Evolutionary conservation across 1,140 invertebrate species (phyloP).

Genomic region (Drosophila cardini): DNA sequence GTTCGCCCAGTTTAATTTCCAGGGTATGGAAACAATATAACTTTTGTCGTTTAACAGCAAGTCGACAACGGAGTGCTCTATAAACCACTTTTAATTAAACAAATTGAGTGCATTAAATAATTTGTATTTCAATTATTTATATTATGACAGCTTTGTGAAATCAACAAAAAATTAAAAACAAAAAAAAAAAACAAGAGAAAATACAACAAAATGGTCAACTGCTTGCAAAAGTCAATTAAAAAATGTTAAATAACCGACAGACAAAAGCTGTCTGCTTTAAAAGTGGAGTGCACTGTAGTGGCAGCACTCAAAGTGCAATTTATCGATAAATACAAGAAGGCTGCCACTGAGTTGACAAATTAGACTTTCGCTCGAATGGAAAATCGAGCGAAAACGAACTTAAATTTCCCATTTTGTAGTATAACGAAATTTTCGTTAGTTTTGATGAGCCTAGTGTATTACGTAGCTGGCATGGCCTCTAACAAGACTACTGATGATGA

Average conservation of each 20-base stretch:
- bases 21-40: slow-evolving; percentile 32
- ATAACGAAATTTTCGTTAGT: slow-evolving; percentile 10
- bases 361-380: neutral
- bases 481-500: slow-evolving; percentile 4
- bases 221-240: neutral
- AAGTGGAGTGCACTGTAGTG: neutral
- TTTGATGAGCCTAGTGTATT: slow-evolving; percentile 15
- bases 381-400: neutral
- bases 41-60: neutral
- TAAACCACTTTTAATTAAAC: slow-evolving; percentile 15
- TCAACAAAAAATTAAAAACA: neutral
- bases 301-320: neutral
- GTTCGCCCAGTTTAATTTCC: neutral
- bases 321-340: neutral
- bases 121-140: slow-evolving; percentile 1
- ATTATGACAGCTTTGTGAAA: neutral
- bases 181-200: neutral
- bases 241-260: neutral
- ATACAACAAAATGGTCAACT: neutral
- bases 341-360: neutral
- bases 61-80: slow-evolving; percentile 18
- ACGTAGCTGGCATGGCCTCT: slow-evolving; percentile 12
- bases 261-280: slow-evolving; percentile 5
- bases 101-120: slow-evolving; percentile 8
- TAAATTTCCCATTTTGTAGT: neutral